phyloP scores from a whole-genome alignment of 2,888 invertebrate species.

The Drosophila histrio region DNA sequence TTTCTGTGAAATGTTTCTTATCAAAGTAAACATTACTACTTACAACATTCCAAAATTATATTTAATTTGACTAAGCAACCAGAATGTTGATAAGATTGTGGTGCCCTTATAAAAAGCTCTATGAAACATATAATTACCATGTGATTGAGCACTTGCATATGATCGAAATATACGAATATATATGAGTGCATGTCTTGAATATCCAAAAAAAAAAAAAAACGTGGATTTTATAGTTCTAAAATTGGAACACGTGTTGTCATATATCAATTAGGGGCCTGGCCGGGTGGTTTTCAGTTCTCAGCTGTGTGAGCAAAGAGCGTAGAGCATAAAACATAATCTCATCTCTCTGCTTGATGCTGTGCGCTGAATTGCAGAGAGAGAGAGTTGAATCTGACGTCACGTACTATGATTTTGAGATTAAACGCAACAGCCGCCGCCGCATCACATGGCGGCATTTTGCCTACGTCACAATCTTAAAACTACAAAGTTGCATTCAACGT shows the following conservation, averaged over 20 bases:
- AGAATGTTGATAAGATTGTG: background rate
- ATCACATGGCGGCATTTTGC: background rate
- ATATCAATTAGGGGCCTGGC: constrained; percentile 43
- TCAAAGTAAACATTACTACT: background rate
- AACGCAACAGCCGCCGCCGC: constrained; percentile 18
- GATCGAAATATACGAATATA: background rate
- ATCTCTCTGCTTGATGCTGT: constrained; percentile 22
- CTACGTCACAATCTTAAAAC: background rate
- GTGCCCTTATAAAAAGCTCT: background rate
- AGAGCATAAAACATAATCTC: background rate
- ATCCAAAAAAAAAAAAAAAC: background rate
- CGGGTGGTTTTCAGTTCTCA: constrained; percentile 11
- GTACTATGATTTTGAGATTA: background rate
- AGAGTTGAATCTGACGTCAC: constrained; percentile 20
- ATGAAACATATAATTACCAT: background rate
- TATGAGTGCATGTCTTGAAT: constrained; percentile 1
- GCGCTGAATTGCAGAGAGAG: constrained; percentile 30
- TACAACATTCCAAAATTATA: background rate
- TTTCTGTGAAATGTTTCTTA: background rate
- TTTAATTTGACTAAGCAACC: background rate
- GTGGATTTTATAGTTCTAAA: constrained; percentile 17
- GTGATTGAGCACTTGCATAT: background rate
- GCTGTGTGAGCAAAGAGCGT: background rate
- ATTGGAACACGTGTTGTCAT: constrained; percentile 47
- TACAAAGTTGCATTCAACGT: background rate